Evolutionary conservation across 2,888 invertebrate species (phyloP).

Genomic region (Odontothrips loti): DNA sequence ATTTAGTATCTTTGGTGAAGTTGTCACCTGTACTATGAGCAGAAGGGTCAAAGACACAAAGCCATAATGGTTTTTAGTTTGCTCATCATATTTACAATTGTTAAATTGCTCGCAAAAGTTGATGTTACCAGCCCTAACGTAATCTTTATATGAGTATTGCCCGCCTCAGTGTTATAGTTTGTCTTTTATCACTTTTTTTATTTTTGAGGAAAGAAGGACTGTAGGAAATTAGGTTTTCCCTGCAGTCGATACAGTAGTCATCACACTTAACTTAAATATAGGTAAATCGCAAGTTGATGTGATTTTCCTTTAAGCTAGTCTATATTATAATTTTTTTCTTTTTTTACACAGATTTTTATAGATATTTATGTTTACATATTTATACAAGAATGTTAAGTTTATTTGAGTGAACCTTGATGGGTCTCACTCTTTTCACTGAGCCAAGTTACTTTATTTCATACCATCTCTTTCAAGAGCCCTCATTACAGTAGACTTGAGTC

Average conservation of each 20-base stretch:
- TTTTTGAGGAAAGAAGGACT: constrained; percentile 24
- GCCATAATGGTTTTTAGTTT: background rate
- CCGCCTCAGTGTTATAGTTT: constrained; percentile 13
- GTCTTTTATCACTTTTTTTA: background rate
- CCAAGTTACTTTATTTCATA: no score
- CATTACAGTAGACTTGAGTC: no score
- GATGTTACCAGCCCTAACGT: constrained; percentile 16
- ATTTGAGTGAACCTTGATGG: background rate
- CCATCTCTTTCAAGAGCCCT: no score
- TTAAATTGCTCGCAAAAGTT: constrained; percentile 25
- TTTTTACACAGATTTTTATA: constrained; percentile 7
- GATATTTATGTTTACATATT: constrained; percentile 22
- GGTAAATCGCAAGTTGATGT: background rate
- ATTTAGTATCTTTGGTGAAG: background rate
- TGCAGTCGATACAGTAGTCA: constrained; percentile 10
- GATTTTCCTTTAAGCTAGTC: constrained; percentile 23
- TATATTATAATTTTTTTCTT: constrained; percentile 18
- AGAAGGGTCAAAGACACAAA: no score
- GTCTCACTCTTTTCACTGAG: no score
- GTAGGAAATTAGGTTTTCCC: background rate
- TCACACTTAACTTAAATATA: constrained; percentile 15
- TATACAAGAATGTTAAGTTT: constrained; percentile 14
- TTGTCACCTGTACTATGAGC: no score
- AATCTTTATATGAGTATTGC: background rate
- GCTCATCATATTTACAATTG: background rate